Base-by-base conservation (phyloP, 64 coral and sea anemone genomes). In the Stylophora pistillata region DNA sequence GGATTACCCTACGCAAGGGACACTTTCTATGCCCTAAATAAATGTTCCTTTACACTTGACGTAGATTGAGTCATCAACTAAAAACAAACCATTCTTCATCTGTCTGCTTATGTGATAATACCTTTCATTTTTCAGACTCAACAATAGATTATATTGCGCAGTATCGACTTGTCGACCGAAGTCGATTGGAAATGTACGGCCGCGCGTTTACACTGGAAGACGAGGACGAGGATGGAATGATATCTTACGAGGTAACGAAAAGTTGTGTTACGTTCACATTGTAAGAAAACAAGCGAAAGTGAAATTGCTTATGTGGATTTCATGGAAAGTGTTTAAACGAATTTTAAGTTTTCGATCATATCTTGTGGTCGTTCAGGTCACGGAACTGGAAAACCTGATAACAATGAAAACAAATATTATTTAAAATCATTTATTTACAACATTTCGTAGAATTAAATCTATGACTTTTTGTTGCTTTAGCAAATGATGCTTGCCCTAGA, bases 401-500 rank as follows among this genome's bases (percentile, higher is more conserved):
- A 47, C 37, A 47, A 7, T 47, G 0, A 47, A 47, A 47, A 47
- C 37, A 0, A 47, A 47, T 4, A 47, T 47, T 47, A 47, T 0
- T 47, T 47, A 47, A 47, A 47, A 47, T 47, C 37, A 0, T 47
- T 47, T 47, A 47, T 47, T 47, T 47, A 7, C 37, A 47, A 1
- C 37, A 47, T 47, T 47, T 47, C 37, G 0, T 4, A 47, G 37
- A 47, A 7, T 47, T 47, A 47, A 47, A 47, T 7, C 37, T 4
- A 47, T 47, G 37, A 47, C 32, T 0, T 30, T 54, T 53, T 34
- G 41, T 71, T 87, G 1, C 72, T 70, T 30, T 65, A 95, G 93
- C 86, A 96, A 87, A 96, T 96, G 94, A 20, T 96, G 13, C 23
- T 93, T 18, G 94, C 94, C 11, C 86, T 96, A 23, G 94, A 96